Conservation (phyloP, 2,113 vertebrate genomes). For the Okapia johnstoni region DNA sequence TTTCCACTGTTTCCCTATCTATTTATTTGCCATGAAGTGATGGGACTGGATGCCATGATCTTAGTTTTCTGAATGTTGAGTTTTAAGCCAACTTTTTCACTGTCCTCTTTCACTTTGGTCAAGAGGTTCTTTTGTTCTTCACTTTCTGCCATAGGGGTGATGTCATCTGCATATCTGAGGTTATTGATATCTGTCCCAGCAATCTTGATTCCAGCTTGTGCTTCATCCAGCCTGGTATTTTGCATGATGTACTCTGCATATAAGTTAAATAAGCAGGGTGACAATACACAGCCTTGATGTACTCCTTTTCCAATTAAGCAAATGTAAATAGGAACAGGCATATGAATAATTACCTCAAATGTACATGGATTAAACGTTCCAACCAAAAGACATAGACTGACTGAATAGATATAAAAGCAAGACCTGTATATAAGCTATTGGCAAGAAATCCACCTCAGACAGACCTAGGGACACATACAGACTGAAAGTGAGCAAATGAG, state of each 20-base stretch:
- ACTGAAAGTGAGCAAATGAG: not conserved
- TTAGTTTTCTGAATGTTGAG: not conserved
- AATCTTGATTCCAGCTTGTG: not conserved
- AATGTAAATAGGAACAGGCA: not conserved
- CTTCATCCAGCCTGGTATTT: not conserved
- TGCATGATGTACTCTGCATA: not conserved
- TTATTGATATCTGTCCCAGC: not conserved
- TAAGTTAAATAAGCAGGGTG: not conserved
- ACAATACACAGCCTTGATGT: not conserved
- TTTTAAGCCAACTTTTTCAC: not conserved
- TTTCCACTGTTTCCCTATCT: not conserved
- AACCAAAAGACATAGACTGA: not conserved
- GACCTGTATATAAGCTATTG: not conserved
- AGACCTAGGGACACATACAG: not conserved
- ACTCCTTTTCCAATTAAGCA: not conserved
- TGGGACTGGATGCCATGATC: not conserved
- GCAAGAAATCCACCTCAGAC: not conserved
- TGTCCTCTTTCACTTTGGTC: not conserved
- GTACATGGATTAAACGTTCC: not conserved
- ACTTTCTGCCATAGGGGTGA: not conserved
- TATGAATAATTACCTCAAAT: not conserved
- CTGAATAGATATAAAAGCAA: not conserved
- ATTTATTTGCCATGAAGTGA: not conserved
- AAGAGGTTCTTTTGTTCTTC: not conserved
- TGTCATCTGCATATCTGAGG: not conserved